Evolutionary conservation across 2,113 vertebrate species (phyloP).

Genomic region (Odobenus rosmarus): DNA sequence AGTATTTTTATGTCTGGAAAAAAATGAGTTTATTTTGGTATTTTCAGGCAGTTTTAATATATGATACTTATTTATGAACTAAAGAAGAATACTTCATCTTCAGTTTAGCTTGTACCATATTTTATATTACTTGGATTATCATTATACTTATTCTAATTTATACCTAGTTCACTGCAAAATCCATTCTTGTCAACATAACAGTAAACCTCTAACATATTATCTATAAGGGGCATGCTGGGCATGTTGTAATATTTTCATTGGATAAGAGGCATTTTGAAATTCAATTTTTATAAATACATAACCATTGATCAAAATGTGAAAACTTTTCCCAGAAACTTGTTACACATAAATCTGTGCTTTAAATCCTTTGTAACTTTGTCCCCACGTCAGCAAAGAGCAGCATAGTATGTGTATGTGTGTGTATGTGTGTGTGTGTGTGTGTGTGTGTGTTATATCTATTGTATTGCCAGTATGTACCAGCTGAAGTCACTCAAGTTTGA

Average conservation of each 20-base stretch:
- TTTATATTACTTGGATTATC: slow-evolving; percentile 10
- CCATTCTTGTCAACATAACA: neutral
- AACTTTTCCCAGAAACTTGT: neutral
- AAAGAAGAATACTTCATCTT: neutral
- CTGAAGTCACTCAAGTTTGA: slow-evolving; percentile 11
- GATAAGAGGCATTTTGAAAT: slow-evolving; percentile 45
- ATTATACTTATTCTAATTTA: neutral
- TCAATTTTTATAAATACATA: slow-evolving; percentile 38
- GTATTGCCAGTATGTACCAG: neutral
- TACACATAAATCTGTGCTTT: neutral
- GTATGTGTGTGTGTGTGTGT: no score
- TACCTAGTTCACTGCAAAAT: slow-evolving; percentile 16
- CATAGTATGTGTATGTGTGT: neutral
- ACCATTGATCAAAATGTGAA: neutral
- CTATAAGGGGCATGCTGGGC: neutral
- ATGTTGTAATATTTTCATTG: slow-evolving; percentile 12
- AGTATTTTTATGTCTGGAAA: neutral
- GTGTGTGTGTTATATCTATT: neutral
- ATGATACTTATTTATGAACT: neutral
- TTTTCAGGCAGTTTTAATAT: neutral
- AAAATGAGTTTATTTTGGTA: neutral
- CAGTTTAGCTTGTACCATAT: neutral
- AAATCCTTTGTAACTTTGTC: neutral
- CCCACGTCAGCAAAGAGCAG: neutral
- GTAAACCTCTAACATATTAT: neutral